Conservation (phyloP, 2,113 vertebrate species). For the Alces alces region DNA sequence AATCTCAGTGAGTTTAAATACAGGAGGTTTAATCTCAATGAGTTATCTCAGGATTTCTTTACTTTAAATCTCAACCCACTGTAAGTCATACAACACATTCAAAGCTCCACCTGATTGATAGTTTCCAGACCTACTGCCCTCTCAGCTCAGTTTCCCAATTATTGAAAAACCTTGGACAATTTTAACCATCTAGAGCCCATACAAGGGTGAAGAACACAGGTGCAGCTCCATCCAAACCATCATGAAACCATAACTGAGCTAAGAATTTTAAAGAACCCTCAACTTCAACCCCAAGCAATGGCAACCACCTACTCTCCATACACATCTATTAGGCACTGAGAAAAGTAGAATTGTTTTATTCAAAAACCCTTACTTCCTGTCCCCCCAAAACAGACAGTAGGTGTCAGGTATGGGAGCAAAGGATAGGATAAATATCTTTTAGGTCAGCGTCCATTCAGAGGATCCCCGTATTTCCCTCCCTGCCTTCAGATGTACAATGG, state of each 20-base stretch:
- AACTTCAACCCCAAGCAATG: not conserved
- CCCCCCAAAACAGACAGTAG: not conserved
- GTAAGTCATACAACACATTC: not conserved
- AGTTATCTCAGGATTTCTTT: not conserved
- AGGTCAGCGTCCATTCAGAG: not conserved
- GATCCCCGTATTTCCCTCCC: not conserved
- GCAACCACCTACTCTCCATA: not conserved
- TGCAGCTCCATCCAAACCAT: not conserved
- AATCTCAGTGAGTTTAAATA: not conserved
- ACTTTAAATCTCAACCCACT: not conserved
- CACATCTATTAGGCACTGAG: not conserved
- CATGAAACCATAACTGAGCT: not conserved
- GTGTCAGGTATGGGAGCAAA: not conserved
- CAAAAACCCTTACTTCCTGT: not conserved
- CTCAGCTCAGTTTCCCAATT: constrained; percentile 35
- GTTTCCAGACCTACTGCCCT: not conserved
- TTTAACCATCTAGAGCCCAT: not conserved
- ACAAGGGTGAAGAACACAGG: not conserved
- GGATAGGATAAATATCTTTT: not conserved
- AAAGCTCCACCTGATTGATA: not conserved
- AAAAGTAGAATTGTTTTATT: not conserved
- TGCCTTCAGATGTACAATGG: not conserved
- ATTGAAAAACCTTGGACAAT: not conserved
- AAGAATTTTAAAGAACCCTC: constrained; percentile 31
- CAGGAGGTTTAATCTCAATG: not conserved